Evolutionary conservation across 2,113 vertebrate species (phyloP).

Genomic region (Cynopterus brachyotis): DNA sequence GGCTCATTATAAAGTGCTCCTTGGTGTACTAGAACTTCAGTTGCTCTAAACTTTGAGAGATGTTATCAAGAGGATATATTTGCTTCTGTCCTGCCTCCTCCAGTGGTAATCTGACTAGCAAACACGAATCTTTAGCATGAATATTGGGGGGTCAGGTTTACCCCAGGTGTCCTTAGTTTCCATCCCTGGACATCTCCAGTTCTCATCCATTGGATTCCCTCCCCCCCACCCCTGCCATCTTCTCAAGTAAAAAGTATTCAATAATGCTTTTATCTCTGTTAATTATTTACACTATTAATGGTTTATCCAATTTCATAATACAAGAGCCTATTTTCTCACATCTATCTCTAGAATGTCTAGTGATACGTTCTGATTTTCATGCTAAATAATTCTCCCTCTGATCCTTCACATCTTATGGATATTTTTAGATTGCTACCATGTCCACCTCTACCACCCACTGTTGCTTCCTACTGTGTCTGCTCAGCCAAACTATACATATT

Average conservation of each 20-base stretch:
- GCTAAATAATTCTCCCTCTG: slow-evolving; percentile 45
- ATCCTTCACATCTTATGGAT: slow-evolving; percentile 55
- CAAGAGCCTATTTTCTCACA: neutral
- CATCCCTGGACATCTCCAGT: neutral
- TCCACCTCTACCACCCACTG: slow-evolving; percentile 67
- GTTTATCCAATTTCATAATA: neutral
- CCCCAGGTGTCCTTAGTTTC: neutral
- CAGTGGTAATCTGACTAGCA: neutral
- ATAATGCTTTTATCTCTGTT: neutral
- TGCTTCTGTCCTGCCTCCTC: neutral
- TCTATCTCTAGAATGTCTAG: slow-evolving; percentile 1
- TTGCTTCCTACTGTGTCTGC: slow-evolving; percentile 63
- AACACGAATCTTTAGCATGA: neutral
- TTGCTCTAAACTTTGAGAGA: neutral
- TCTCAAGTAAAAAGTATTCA: neutral
- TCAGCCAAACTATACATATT: slow-evolving; percentile 69
- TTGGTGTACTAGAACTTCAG: neutral
- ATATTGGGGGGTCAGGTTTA: rapidly evolving
- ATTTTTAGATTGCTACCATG: slow-evolving; percentile 69
- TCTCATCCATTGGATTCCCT: neutral
- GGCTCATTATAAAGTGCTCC: neutral
- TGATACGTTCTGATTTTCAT: slow-evolving; percentile 50
- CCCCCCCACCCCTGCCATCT: neutral
- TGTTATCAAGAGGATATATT: neutral
- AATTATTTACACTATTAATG: neutral